Evolutionary conservation across 2,797 vertebrate genomes (phyloP).

Genomic region (Naso thynnoides): DNA sequence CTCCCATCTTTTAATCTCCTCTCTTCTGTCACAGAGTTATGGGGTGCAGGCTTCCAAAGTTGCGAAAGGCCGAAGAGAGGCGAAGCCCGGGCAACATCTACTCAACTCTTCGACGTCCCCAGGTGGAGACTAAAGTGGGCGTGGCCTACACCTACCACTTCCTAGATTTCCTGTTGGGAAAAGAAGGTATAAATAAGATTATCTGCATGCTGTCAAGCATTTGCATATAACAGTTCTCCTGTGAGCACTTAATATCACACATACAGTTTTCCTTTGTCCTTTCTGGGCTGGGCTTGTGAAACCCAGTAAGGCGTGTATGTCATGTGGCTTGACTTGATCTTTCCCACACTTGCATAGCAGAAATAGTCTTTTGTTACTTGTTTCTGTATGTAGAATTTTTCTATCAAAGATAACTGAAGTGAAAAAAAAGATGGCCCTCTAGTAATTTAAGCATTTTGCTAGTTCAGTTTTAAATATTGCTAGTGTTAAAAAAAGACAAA

Average conservation of each 20-base stretch:
- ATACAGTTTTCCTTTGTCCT: conserved; percentile 1
- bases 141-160: conserved; percentile 94
- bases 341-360: conserved; percentile 43
- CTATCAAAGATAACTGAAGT: conserved; percentile 3
- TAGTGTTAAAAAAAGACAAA: background rate
- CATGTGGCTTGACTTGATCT: conserved; percentile 35
- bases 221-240: background rate
- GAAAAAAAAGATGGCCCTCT: background rate
- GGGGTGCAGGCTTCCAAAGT: conserved; percentile 95
- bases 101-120: conserved; percentile 93
- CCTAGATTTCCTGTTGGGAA: conserved; percentile 93
- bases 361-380: conserved; percentile 31
- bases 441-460: background rate
- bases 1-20: conserved; percentile 8
- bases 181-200: conserved; percentile 82
- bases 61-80: conserved; percentile 87
- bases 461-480: background rate
- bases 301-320: conserved; percentile 1
- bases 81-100: conserved; percentile 95
- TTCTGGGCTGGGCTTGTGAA: conserved; percentile 22
- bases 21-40: conserved; percentile 76
- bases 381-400: background rate
- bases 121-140: conserved; percentile 95
- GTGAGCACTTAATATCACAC: background rate
- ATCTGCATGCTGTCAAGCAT: background rate